Evolutionary conservation across 92 coral and sea anemone species (phyloP), one percentile per base, ranked within the genome.

Genomic region (Siderastrea siderea): DNA sequence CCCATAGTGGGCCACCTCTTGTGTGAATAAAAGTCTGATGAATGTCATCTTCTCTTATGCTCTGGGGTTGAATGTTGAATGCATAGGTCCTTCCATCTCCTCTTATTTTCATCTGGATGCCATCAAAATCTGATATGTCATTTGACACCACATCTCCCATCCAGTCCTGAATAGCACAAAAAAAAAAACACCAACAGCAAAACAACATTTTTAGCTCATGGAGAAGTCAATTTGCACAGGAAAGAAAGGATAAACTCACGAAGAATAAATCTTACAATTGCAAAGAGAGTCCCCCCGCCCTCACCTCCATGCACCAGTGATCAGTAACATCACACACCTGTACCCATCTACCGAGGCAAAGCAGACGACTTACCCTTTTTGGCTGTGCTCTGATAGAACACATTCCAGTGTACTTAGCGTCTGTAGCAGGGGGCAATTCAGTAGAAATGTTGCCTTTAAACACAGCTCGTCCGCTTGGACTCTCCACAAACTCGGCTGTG

Each of bases 41-140:
- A 68, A 97, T 86, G 65, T 97, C 99, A 84, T 97, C 99, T 46
- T 96, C 91, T 77, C 96, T 80, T 66, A 92, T 79, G 71, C 97
- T 90, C 16, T 94, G 93, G 49, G 99, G 96, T 43, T 97, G 99
- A 50, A 97, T 86, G 67, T 95, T 95, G 9, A 97, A 74, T 55
- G 98, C 93, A 80, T 97, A 97, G 47, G 99, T 95, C 74, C 99
- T 78, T 11, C 99, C 99, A 68, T 97, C 99, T 47, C 99, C 99
- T 84, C 98, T 86, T 66, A 97, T 66, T 71, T 91, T 94, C 92
- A 97, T 89, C 79, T 92, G 96, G 77, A 97, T 92, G 5, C 98
- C 99, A 89, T 97, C 99, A 84, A 91, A 97, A 38, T 95, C 96
- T 68, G 99, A 85, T 70, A 94, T 92, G 13, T 97, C 99, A 88